phyloP scores from a whole-genome alignment of 2,888 invertebrate species.

The Spisula subtruncata region DNA sequence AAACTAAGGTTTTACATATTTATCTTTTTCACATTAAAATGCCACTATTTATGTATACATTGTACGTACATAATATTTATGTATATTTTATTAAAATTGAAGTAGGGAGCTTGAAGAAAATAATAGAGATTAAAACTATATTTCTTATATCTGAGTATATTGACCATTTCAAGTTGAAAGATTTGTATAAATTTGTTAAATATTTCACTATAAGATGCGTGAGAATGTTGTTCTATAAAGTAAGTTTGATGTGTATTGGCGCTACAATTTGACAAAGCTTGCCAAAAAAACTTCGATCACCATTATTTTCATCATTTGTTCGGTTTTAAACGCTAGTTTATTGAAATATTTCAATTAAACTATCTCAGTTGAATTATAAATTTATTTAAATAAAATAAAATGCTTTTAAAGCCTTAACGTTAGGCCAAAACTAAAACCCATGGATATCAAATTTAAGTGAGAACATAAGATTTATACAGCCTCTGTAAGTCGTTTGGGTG shows the following conservation, averaged over 20 bases:
- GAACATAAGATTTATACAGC: too few species aligned
- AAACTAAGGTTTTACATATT: conserved; percentile 16
- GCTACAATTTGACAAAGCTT: not conserved
- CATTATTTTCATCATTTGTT: not conserved
- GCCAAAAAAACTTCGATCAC: not conserved
- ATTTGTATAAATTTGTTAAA: not conserved
- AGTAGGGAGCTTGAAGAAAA: not conserved
- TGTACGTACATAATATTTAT: not conserved
- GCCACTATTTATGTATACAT: conserved; percentile 1
- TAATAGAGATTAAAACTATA: not conserved
- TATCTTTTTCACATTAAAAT: conserved; percentile 12
- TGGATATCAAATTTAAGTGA: too few species aligned
- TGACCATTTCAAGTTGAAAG: not conserved
- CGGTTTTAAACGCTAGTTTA: not conserved
- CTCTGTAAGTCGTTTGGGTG: too few species aligned
- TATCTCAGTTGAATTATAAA: not conserved
- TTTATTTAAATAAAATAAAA: not conserved
- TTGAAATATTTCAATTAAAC: not conserved
- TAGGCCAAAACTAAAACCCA: not conserved
- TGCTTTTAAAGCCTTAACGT: not conserved
- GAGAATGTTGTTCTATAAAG: not conserved
- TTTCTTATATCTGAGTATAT: not conserved
- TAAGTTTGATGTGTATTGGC: not conserved
- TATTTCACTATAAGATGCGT: not conserved
- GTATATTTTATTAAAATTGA: conserved; percentile 4